phyloP scores from a whole-genome alignment of 2,113 vertebrate genomes.

The Tyrannus savana region DNA sequence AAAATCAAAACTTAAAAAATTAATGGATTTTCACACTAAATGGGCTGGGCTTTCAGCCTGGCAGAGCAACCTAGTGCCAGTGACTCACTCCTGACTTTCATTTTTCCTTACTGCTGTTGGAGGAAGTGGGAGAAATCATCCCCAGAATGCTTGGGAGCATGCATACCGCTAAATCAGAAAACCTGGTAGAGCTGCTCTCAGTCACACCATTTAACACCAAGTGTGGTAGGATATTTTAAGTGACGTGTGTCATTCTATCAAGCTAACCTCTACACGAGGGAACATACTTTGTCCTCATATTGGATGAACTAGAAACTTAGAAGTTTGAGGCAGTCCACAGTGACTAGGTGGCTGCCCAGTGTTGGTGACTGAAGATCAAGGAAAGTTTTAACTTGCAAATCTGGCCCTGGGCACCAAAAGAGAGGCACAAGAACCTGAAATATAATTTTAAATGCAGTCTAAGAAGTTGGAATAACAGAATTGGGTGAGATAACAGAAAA shows the following conservation, averaged over 20 bases:
- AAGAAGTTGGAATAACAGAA: background rate
- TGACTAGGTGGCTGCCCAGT: fast-evolving
- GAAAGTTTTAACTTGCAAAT: background rate
- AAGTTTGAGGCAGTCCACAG: background rate
- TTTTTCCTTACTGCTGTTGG: constrained; percentile 32
- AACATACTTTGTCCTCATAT: background rate
- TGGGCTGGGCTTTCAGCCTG: constrained; percentile 43
- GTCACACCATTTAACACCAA: background rate
- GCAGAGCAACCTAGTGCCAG: constrained; percentile 35
- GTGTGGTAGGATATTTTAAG: background rate
- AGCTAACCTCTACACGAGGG: background rate
- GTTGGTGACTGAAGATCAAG: background rate
- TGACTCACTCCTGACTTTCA: constrained; percentile 33
- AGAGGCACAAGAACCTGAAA: background rate
- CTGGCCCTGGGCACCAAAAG: background rate
- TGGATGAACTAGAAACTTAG: background rate
- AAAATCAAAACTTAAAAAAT: constrained; percentile 56
- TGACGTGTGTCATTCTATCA: background rate
- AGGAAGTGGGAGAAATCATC: background rate
- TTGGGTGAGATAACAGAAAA: background rate
- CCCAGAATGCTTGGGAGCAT: background rate
- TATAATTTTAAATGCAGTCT: background rate
- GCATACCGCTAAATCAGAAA: background rate
- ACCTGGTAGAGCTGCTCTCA: background rate
- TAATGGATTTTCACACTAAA: constrained; percentile 74